These are phyloP conservation scores for Thymelicus sylvestris DNA, from an alignment of 2,888 invertebrate species.

Conservation along the genomic window DNA sequence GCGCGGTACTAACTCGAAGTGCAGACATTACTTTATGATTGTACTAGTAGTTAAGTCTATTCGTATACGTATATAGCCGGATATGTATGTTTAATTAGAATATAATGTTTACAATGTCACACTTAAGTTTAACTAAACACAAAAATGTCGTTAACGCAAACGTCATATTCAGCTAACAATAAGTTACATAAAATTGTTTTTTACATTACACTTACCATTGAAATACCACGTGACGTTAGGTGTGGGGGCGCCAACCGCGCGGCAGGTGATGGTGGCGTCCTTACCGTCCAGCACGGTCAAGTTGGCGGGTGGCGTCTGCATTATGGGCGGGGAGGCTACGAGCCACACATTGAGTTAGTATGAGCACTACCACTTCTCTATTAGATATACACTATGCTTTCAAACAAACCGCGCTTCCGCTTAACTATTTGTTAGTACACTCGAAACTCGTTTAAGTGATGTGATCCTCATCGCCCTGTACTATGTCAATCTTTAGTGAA, in stretches of 20 bases:
- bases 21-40: no score
- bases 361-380: slow-evolving; percentile 47
- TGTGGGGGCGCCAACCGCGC: slow-evolving; percentile 95
- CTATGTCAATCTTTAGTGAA: slow-evolving; percentile 19
- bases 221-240: slow-evolving; percentile 97
- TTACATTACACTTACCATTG: slow-evolving; percentile 88
- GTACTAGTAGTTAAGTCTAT: no score
- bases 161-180: no score
- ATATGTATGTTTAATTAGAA: no score
- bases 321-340: slow-evolving; percentile 94
- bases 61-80: no score
- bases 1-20: no score
- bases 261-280: slow-evolving; percentile 94
- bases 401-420: slow-evolving; percentile 25
- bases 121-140: no score
- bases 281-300: slow-evolving; percentile 96
- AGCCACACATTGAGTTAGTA: slow-evolving; percentile 77
- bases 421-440: slow-evolving; percentile 32
- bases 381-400: slow-evolving; percentile 32
- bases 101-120: no score
- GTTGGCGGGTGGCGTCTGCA: slow-evolving; percentile 93
- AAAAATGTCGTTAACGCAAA: no score
- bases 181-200: no score
- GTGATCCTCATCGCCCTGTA: slow-evolving; percentile 24
- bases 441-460: slow-evolving; percentile 30